Percentiles rank a stretch among this genome's conserved stretches.
phyloP scores from a whole-genome alignment of 2,797 vertebrate species.

The Acridotheres tristis region DNA sequence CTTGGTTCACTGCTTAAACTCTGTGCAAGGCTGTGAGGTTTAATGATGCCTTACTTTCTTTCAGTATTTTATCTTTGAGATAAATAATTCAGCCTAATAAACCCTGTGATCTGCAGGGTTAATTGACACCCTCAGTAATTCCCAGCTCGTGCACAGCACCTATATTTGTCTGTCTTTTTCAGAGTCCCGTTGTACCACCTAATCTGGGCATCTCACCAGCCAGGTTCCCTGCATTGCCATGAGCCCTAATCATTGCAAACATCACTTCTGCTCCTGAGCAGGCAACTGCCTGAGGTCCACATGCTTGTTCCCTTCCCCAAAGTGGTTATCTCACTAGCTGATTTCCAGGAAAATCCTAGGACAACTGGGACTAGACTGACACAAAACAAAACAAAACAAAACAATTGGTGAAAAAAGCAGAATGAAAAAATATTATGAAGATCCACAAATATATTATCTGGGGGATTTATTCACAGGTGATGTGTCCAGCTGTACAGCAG shows the following conservation, averaged over 20 bases:
- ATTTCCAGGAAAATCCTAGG: not conserved
- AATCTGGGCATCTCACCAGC: not conserved
- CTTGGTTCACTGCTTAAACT: constrained; percentile 65
- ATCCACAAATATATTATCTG: constrained; percentile 2
- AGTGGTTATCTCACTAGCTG: not conserved
- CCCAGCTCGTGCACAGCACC: constrained; percentile 13
- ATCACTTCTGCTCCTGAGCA: not conserved
- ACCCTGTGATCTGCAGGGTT: constrained; percentile 55
- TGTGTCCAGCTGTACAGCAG: not conserved
- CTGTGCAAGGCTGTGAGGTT: constrained; percentile 36
- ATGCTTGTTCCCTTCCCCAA: not conserved
- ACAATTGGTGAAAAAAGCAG: not conserved
- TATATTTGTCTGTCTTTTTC: constrained; percentile 18
- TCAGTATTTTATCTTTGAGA: constrained; percentile 53
- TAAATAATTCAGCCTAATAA: constrained; percentile 70
- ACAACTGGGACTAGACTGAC: not conserved
- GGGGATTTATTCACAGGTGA: constrained; percentile 38
- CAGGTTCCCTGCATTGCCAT: not conserved
- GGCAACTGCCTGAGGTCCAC: not conserved
- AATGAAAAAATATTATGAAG: not conserved
- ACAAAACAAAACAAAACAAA: not conserved
- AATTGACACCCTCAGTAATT: constrained; percentile 59
- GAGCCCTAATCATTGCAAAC: not conserved
- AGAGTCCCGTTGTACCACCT: not conserved
- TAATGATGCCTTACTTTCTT: constrained; percentile 56